Evolutionary conservation across 2,113 vertebrate genomes (phyloP), one percentile per base, ranked within the genome.

Genomic region (Corythornis madagascariensis): DNA sequence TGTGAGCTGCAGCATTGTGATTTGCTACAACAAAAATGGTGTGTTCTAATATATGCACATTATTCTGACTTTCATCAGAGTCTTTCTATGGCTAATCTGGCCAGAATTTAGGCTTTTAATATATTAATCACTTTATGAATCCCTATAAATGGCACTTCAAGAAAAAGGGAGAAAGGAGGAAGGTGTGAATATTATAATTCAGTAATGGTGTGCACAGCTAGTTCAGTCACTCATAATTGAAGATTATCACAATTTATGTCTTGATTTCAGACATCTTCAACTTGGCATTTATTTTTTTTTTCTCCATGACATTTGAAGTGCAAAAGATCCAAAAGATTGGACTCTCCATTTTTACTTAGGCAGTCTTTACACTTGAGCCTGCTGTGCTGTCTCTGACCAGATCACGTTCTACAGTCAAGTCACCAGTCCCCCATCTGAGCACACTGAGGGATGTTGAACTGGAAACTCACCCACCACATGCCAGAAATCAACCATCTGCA

Each of bases 251-350:
- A 19, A 75, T n/a, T 11, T 74, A 15, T 69, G 33, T 88, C 57
- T 86, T 75, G n/a, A 75, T 90, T 93, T 75, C 63, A 93, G 70
- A 70, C 9, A n/a, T 47, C 55, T 93, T 88, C 82, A 78, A 76
- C 50, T 90, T 90, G 43, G 17, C 70, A 42, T 82, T 75, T 81
- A 33, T 61, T 73, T 85, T 86, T 90, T 90, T 90, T 89, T 87
- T 61, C 21, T 85, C 15, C 26, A 47, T 85, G 11, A 66, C 18
- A 79, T 93, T 50, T 72, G 47, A 90, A 60, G 40, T 89, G 29
- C 21, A 55, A 40, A 70, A n/a, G 17, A 35, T 59, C 17, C 9
- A 1, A 47, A 59, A 56, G 35, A 61, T 82, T 91, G 48, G 43
- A 75, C 26, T 81, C 42, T 43, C 35, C 33, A 1, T 91, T 82